Base-by-base conservation (phyloP, 2,888 invertebrate genomes). In the Thalpophila matura region DNA sequence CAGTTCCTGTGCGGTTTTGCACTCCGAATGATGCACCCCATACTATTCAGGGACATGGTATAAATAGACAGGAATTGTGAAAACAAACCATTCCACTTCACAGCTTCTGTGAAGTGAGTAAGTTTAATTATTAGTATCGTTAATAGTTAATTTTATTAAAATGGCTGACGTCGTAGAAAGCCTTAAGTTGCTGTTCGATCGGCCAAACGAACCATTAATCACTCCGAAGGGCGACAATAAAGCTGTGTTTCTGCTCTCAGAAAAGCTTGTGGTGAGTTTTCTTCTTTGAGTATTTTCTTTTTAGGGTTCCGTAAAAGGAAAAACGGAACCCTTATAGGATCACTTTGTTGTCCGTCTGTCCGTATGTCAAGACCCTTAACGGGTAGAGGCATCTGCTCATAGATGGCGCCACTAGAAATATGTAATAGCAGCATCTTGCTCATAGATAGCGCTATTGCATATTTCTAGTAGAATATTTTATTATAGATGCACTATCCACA, bases 211-310 rank as follows among this genome's bases (percentile, higher is more conserved):
- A 83, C 95, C 96, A 0, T 85, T 96, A 56, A 96, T 96, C 68
- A 94, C 96, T 18, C 96, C 96, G 0, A 97, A 96, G 81, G 96
- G 96, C 12, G 96, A 96, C 0, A 79, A 94, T 0, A 95, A 95
- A 63, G 90, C 95, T 16, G 89, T 96, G 12, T 97, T 97, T 71
- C 95, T 96, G 69, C 94, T 97, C 4, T 96, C 96, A 0, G 86
- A 95, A 51, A 90, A 95, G 65, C 96, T 96, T 76, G 84, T 97
- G 95, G 97, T 97, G 90, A 96, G 96, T 92, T 10, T 20, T 40
- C n/a, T 62, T 20, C 55, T 46, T n/a, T n/a, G n/a, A n/a, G n/a
- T n/a, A n/a, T n/a, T n/a, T n/a, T n/a, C n/a, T n/a, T n/a, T n/a
- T n/a, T n/a, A n/a, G n/a, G n/a, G n/a, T n/a, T n/a, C n/a, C n/a